phyloP scores from a whole-genome alignment of 2,113 vertebrate species.

The Limnothrissa miodon region DNA sequence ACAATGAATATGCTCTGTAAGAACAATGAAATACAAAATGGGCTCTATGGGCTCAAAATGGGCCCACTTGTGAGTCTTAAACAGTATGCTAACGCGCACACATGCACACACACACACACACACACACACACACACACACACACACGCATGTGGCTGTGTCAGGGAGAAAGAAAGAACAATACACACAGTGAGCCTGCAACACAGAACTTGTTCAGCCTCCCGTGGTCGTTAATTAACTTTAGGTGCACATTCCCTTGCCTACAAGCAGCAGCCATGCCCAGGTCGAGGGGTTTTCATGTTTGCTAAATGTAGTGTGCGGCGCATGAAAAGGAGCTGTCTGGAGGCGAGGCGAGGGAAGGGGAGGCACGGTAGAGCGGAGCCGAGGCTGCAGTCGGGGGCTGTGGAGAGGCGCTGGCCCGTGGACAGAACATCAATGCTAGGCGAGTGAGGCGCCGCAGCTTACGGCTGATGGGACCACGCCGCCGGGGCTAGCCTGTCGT shows the following conservation, averaged over 20 bases:
- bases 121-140: slow-evolving; percentile 8
- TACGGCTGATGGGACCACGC: slow-evolving; percentile 28
- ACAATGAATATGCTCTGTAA: too few relatives aligned
- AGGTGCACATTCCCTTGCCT: neutral
- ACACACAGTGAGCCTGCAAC: neutral
- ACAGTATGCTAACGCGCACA: neutral
- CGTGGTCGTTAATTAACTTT: slow-evolving; percentile 3
- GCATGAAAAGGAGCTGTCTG: slow-evolving; percentile 1
- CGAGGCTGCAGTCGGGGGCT: neutral
- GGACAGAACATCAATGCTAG: neutral
- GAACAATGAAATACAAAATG: too few relatives aligned
- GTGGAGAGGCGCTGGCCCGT: neutral
- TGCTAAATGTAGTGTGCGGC: neutral
- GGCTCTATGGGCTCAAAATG: too few relatives aligned
- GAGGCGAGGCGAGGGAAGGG: neutral
- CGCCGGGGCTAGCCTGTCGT: slow-evolving; percentile 31
- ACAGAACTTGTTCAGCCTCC: neutral
- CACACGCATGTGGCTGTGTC: too few relatives aligned
- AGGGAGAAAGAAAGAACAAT: neutral
- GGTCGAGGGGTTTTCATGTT: neutral
- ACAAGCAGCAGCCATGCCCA: slow-evolving; percentile 5
- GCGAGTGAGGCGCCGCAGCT: slow-evolving; percentile 24
- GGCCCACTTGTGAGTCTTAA: neutral
- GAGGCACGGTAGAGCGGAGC: neutral
- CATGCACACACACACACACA: neutral